A percentile compares a stretch with the other conserved stretches of the same genome.
Conservation (phyloP, 2,797 vertebrate genomes). For the Bradypodion pumilum region DNA sequence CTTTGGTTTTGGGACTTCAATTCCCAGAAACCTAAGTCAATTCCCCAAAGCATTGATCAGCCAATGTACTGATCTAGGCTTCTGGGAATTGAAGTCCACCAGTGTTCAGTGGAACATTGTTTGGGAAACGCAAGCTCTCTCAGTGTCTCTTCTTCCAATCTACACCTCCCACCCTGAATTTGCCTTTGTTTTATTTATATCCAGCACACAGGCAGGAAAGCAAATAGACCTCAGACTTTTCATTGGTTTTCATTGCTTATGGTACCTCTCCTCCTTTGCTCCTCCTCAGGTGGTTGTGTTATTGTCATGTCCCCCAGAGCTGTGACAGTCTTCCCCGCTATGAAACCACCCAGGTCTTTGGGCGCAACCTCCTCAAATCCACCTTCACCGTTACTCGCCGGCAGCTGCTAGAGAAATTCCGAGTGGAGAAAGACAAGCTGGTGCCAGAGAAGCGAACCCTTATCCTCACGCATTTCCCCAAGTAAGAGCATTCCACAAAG, state of each 20-base stretch:
- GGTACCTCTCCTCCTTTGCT: not conserved
- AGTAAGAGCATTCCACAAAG: conserved; percentile 71
- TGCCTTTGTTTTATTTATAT: not conserved
- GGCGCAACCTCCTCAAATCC: conserved; percentile 94
- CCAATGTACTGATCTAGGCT: no score
- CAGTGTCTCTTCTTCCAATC: not conserved
- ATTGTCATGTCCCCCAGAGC: conserved; percentile 97
- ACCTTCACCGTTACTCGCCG: conserved; percentile 96
- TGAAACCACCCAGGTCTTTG: conserved; percentile 96
- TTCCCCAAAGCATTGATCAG: no score
- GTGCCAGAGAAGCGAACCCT: conserved; percentile 96
- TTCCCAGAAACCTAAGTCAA: no score
- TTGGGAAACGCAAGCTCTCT: no score
- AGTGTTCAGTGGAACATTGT: no score
- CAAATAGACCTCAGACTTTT: not conserved
- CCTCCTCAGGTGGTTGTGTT: conserved; percentile 90
- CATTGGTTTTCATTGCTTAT: not conserved
- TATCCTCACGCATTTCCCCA: conserved; percentile 98
- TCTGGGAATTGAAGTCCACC: no score
- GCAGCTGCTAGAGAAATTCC: conserved; percentile 96
- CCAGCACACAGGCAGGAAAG: no score
- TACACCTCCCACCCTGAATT: not conserved
- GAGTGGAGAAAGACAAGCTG: conserved; percentile 98
- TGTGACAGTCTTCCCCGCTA: conserved; percentile 97
- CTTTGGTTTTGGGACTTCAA: no score